Conservation (phyloP, 2,113 vertebrate species). For the Leptobrachium ailaonicum region DNA sequence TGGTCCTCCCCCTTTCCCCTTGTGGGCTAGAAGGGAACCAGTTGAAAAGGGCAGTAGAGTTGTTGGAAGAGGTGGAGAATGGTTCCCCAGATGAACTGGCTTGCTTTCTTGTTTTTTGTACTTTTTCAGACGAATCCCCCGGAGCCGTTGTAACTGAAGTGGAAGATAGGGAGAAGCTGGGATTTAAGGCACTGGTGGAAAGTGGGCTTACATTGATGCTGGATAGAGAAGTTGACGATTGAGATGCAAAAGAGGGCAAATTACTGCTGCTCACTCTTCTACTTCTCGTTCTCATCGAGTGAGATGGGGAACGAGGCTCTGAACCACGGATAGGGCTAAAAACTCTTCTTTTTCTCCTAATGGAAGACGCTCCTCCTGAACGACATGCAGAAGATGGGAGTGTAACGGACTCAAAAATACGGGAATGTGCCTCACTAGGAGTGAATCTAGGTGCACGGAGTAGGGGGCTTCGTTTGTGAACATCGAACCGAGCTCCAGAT, state of each 20-base stretch:
- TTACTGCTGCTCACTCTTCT: constrained; percentile 83
- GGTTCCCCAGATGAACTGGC: constrained; percentile 66
- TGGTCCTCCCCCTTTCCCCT: constrained; percentile 72
- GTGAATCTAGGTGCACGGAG: constrained; percentile 90
- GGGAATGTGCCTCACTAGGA: constrained; percentile 93
- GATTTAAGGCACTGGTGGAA: constrained; percentile 96
- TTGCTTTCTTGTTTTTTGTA: constrained; percentile 68
- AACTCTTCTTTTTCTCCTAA: constrained; percentile 74
- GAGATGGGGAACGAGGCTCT: constrained; percentile 87
- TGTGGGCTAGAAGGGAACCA: constrained; percentile 78
- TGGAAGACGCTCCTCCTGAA: constrained; percentile 69
- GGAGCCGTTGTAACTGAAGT: constrained; percentile 67
- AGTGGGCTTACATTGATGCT: constrained; percentile 85
- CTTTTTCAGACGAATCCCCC: constrained; percentile 70
- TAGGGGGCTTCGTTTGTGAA: constrained; percentile 88
- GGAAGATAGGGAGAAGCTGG: constrained; percentile 76
- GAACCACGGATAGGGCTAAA: constrained; percentile 74
- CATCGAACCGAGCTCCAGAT: constrained; percentile 81
- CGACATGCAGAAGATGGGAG: constrained; percentile 77
- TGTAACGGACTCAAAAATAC: constrained; percentile 94
- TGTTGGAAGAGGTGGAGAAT: constrained; percentile 63
- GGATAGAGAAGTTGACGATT: constrained; percentile 77
- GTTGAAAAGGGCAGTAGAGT: constrained; percentile 73
- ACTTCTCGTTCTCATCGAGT: constrained; percentile 96
- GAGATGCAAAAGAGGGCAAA: constrained; percentile 68